Evolutionary conservation across 2,888 invertebrate genomes (phyloP).

Genomic region (Catotricha subobsoleta): DNA sequence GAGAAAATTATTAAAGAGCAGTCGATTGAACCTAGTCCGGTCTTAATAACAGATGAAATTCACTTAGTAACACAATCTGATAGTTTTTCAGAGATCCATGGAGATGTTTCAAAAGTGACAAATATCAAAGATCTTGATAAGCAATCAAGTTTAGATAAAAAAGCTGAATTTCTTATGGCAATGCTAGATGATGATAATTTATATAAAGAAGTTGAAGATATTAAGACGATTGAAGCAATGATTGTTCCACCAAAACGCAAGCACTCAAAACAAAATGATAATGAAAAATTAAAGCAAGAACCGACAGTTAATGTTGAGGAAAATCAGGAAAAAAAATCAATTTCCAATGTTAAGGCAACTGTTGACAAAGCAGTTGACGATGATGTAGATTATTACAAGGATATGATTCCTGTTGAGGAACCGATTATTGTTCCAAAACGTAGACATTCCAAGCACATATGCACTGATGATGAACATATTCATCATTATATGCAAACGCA

Average conservation of each 20-base stretch:
- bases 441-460: slow-evolving; percentile 9
- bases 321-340: not conserved
- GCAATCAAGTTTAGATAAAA: slow-evolving; percentile 8
- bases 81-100: too few relatives aligned
- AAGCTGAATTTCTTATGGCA: slow-evolving; percentile 9
- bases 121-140: too few relatives aligned
- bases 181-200: slow-evolving; percentile 3
- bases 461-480: slow-evolving; percentile 11
- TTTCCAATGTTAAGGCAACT: not conserved
- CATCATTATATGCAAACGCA: slow-evolving; percentile 6
- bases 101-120: too few relatives aligned
- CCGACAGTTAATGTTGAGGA: too few relatives aligned
- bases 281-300: not conserved
- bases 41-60: too few relatives aligned
- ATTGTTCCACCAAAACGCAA: not conserved
- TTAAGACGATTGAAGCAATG: not conserved
- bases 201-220: not conserved
- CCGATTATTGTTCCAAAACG: slow-evolving; percentile 11
- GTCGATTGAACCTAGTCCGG: too few relatives aligned
- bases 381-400: slow-evolving; percentile 4
- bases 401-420: slow-evolving; percentile 12
- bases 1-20: too few relatives aligned
- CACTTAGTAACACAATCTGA: too few relatives aligned
- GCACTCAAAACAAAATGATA: not conserved
- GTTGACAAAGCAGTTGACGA: not conserved